These are phyloP conservation scores for Unio delphinus DNA, from an alignment of 2,888 invertebrate species.

Conservation along the genomic window DNA sequence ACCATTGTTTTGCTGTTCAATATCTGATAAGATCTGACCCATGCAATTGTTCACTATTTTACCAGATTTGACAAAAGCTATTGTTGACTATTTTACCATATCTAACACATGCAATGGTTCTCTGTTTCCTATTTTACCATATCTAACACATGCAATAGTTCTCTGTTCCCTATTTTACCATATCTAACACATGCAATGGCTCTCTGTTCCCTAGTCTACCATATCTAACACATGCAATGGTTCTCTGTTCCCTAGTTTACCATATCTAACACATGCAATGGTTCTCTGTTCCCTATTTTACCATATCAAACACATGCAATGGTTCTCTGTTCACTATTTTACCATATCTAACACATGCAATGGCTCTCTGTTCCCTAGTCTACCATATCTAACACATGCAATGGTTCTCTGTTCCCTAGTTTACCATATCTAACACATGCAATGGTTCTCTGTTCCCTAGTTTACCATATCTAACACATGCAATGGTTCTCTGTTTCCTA, in stretches of 20 bases:
- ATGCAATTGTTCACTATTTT: too few species aligned
- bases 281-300: too few species aligned
- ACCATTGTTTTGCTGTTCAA: slow-evolving; percentile 17
- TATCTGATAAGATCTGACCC: background rate
- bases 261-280: too few species aligned
- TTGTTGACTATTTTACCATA: background rate
- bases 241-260: too few species aligned
- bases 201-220: slow-evolving; percentile 13
- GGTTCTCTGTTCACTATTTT: slow-evolving; percentile 3
- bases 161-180: slow-evolving; percentile 27
- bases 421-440: slow-evolving; percentile 44
- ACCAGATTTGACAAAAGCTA: background rate
- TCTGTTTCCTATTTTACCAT: background rate
- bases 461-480: too few species aligned
- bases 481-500: too few species aligned
- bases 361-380: slow-evolving; percentile 14
- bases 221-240: slow-evolving; percentile 33
- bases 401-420: slow-evolving; percentile 1
- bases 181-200: slow-evolving; percentile 27
- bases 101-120: background rate
- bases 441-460: background rate
- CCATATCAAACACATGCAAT: background rate
- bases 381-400: background rate
- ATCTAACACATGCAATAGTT: background rate
- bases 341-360: slow-evolving; percentile 24